Evolutionary conservation across 1,140 invertebrate species (phyloP), one percentile per base, ranked within the genome.

Genomic region (Tetragonula clypearis): DNA sequence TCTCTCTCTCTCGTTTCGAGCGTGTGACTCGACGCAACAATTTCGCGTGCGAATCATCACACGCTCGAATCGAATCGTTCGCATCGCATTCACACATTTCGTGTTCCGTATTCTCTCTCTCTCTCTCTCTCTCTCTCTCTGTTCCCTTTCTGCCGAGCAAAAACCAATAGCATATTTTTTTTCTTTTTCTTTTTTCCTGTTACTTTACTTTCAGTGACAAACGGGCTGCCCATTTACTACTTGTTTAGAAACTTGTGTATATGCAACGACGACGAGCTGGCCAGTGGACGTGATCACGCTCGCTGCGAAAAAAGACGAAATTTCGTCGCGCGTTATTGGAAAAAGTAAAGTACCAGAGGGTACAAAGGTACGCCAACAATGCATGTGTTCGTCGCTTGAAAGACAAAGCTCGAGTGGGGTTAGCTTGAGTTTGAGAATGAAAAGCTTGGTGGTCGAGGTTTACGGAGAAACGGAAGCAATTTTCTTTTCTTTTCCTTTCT

Each of bases 171-270:
- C 41, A 49, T 49, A 49, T 49, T 49, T 49, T 8, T 49, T 49
- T 49, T 8, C 8, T 49, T 8, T 49, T 58, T 65, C n/a, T 62
- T 86, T 23, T 30, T 80, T 68, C 30, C 30, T 30, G 30, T 30
- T 53, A 35, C 35, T 35, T 90, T 91, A 92, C 91, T 92, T 92
- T 91, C 90, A 93, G 89, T 85, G 86, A 91, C 90, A 89, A 90
- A 91, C 90, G 88, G 88, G 89, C 91, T 89, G 74, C 79, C 79
- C 6, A 88, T 85, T 80, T 75, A 85, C 85, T 90, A 86, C 75
- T 41, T 49, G 41, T 49, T 76, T 82, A 79, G 85, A 85, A 79
- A 74, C 86, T 88, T 68, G 73, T 68, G 73, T 87, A 79, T 56
- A 72, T 41, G 68, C 49, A 62, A 72, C 68, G 68, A 56, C 82